Evolutionary conservation across 2,797 vertebrate genomes (phyloP).

Genomic region (Lophius americanus): DNA sequence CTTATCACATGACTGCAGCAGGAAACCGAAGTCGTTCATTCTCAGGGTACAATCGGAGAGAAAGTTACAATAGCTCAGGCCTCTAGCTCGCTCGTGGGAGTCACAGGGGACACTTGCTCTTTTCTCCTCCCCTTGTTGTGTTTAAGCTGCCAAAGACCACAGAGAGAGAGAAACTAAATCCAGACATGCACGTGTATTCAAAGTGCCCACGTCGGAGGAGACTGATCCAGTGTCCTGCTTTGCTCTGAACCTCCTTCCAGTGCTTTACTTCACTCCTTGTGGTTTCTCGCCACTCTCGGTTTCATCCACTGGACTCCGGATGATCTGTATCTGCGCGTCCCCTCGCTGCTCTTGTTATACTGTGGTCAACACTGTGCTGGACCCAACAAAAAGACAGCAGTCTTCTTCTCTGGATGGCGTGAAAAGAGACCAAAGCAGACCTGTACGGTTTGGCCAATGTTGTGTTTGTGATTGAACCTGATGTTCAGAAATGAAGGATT

Average conservation of each 20-base stretch:
- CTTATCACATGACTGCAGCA: constrained; percentile 71
- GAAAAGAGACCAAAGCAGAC: constrained; percentile 45
- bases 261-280: constrained; percentile 21
- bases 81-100: constrained; percentile 51
- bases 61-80: constrained; percentile 77
- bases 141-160: constrained; percentile 95
- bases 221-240: constrained; percentile 73
- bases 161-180: constrained; percentile 61
- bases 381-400: constrained; percentile 1
- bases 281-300: constrained; percentile 4
- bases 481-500: constrained; percentile 47
- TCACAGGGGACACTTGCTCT: constrained; percentile 88
- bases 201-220: constrained; percentile 87
- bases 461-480: constrained; percentile 8
- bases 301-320: constrained; percentile 15
- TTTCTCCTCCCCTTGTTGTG: constrained; percentile 87
- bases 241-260: constrained; percentile 21
- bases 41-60: constrained; percentile 79
- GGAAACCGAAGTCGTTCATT: constrained; percentile 67
- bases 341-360: constrained; percentile 4
- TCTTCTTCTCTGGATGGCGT: not conserved
- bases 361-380: constrained; percentile 37
- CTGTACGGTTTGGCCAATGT: constrained; percentile 3
- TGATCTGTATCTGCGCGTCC: constrained; percentile 7
- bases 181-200: constrained; percentile 75